A percentile compares a stretch with the other conserved stretches of the same genome.
Evolutionary conservation across 2,888 invertebrate genomes (phyloP).

Genomic region (Pandemis heparana): DNA sequence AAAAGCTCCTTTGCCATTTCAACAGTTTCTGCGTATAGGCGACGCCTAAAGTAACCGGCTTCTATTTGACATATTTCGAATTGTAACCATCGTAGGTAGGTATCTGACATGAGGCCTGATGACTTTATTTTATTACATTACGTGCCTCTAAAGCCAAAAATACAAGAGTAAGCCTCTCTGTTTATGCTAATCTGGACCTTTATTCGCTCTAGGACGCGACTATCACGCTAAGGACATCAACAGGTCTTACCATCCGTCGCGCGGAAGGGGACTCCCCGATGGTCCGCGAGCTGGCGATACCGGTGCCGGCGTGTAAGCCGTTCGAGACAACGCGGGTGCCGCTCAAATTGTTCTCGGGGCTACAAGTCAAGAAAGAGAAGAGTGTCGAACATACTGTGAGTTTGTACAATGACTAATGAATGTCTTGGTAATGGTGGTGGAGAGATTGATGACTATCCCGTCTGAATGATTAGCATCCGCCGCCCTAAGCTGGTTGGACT

Average conservation of each 20-base stretch:
- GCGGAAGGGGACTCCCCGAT: conserved; percentile 61
- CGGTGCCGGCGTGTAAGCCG: conserved; percentile 86
- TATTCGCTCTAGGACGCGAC: conserved; percentile 79
- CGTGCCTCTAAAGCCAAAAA: not conserved
- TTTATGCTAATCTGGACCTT: not conserved
- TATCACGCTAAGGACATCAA: conserved; percentile 88
- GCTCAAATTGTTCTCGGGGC: conserved; percentile 89
- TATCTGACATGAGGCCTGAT: no score
- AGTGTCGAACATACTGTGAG: conserved; percentile 90
- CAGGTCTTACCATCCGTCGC: conserved; percentile 87
- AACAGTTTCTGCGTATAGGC: not conserved
- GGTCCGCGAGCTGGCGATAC: conserved; percentile 83
- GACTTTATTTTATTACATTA: no score
- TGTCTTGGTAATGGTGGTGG: no score
- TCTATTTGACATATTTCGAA: no score
- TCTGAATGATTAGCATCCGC: no score
- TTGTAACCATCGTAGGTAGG: no score
- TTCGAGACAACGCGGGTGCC: conserved; percentile 88
- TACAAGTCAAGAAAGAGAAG: conserved; percentile 89
- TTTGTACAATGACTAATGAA: conserved; percentile 21
- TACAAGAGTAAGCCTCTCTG: not conserved
- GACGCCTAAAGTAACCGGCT: not conserved
- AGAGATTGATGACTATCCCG: no score
- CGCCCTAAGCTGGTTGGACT: no score
- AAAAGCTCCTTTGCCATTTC: not conserved